Evolutionary conservation across 2,888 invertebrate genomes (phyloP).

Genomic region (Phlogophora meticulosa): DNA sequence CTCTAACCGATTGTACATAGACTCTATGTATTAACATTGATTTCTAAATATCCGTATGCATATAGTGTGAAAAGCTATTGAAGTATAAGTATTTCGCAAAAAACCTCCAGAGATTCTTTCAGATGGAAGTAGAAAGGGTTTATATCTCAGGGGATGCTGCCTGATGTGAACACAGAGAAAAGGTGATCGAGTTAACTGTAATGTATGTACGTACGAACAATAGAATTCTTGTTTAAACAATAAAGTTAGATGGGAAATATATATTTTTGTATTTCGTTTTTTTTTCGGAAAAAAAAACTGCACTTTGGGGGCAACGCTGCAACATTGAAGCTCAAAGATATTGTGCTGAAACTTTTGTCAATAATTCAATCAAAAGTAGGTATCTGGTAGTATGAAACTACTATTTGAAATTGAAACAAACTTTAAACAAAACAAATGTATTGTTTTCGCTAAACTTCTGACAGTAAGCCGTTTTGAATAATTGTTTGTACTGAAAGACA

Average conservation of each 20-base stretch:
- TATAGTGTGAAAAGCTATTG: neutral
- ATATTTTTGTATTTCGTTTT: too few species aligned
- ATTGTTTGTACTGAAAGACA: constrained; percentile 3
- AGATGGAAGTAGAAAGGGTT: constrained; percentile 36
- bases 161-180: constrained; percentile 15
- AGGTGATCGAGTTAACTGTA: constrained; percentile 21
- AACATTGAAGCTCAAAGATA: too few species aligned
- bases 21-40: too few species aligned
- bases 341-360: neutral
- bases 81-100: constrained; percentile 17
- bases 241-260: too few species aligned
- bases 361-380: neutral
- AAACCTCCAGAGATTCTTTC: neutral
- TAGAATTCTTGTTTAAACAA: too few species aligned
- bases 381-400: too few species aligned
- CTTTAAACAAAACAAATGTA: neutral
- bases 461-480: neutral
- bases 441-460: neutral
- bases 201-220: neutral
- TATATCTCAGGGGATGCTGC: constrained; percentile 5
- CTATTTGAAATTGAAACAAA: neutral
- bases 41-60: too few species aligned
- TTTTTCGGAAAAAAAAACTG: too few species aligned
- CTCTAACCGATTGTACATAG: too few species aligned
- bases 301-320: too few species aligned